A percentile compares a stretch with the other conserved stretches of the same genome.
Conservation (phyloP, 2,888 invertebrate genomes). For the Gymnoscelis rufifasciata region DNA sequence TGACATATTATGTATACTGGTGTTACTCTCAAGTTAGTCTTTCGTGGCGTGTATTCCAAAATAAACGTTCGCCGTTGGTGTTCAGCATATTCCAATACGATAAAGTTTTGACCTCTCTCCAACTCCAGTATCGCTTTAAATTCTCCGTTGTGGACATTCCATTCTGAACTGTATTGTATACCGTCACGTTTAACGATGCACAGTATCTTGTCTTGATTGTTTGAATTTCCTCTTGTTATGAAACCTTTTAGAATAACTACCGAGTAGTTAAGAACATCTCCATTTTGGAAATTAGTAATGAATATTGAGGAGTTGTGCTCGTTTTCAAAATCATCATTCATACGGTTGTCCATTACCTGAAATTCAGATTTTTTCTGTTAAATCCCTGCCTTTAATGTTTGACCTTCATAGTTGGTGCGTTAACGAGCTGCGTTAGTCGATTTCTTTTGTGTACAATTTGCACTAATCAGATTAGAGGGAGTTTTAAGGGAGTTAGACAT, state of each 20-base stretch:
- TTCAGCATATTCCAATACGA: constrained; percentile 79
- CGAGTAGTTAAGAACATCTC: constrained; percentile 80
- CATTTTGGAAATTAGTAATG: constrained; percentile 81
- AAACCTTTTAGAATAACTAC: constrained; percentile 81
- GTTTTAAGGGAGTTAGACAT: constrained; percentile 19
- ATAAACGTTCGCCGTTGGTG: constrained; percentile 63
- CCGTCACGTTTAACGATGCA: constrained; percentile 64
- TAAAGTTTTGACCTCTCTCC: constrained; percentile 80
- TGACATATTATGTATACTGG: constrained; percentile 91
- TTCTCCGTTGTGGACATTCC: constrained; percentile 82
- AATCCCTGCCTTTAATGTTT: constrained; percentile 30
- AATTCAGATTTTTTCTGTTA: constrained; percentile 45
- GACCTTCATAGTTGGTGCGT: constrained; percentile 43
- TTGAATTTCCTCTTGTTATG: constrained; percentile 67
- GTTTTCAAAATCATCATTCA: constrained; percentile 62
- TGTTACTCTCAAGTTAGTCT: constrained; percentile 81
- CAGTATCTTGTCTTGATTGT: constrained; percentile 59
- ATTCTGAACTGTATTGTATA: constrained; percentile 65
- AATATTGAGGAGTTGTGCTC: constrained; percentile 68
- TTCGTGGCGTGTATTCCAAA: constrained; percentile 78
- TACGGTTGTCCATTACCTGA: constrained; percentile 76
- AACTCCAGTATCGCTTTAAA: constrained; percentile 85
- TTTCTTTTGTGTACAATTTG: constrained; percentile 41
- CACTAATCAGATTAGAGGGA: constrained; percentile 46
- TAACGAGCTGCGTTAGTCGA: constrained; percentile 31